phyloP scores from a whole-genome alignment of 1,140 invertebrate genomes.

The Asobara japonica region DNA sequence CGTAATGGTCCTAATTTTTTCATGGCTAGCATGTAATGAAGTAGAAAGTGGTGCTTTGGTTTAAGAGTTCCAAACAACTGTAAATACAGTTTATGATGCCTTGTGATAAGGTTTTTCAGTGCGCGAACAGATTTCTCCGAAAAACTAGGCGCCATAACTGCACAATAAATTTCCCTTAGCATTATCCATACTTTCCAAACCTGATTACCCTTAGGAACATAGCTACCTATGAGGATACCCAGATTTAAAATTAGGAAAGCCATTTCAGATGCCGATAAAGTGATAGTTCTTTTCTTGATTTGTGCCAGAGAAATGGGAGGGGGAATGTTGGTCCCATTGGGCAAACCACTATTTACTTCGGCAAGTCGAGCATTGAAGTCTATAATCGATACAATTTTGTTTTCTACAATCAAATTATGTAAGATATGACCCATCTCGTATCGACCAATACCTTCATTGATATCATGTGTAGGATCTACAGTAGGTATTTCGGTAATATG shows the following conservation, averaged over 20 bases:
- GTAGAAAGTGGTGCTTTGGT: slow-evolving; percentile 36
- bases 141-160: slow-evolving; percentile 32
- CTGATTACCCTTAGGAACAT: slow-evolving; percentile 34
- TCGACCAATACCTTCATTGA: slow-evolving; percentile 43
- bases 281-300: slow-evolving; percentile 37
- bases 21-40: slow-evolving; percentile 38
- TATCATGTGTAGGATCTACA: slow-evolving; percentile 48
- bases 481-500: slow-evolving; percentile 33
- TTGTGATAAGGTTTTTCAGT: slow-evolving; percentile 7
- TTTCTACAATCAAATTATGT: slow-evolving; percentile 30
- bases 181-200: slow-evolving; percentile 37
- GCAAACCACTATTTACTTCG: slow-evolving; percentile 17
- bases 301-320: slow-evolving; percentile 30
- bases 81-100: slow-evolving; percentile 20
- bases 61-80: slow-evolving; percentile 26
- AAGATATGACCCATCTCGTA: slow-evolving; percentile 42
- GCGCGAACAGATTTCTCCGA: background rate
- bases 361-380: slow-evolving; percentile 38
- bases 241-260: slow-evolving; percentile 38
- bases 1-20: slow-evolving; percentile 31
- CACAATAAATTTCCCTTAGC: slow-evolving; percentile 39
- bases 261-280: slow-evolving; percentile 41
- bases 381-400: slow-evolving; percentile 40
- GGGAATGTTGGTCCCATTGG: slow-evolving; percentile 35
- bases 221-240: slow-evolving; percentile 38